A percentile compares a stretch with the other conserved stretches of the same genome.
phyloP scores from a whole-genome alignment of 2,888 invertebrate genomes.

The Napeogenes sylphis region DNA sequence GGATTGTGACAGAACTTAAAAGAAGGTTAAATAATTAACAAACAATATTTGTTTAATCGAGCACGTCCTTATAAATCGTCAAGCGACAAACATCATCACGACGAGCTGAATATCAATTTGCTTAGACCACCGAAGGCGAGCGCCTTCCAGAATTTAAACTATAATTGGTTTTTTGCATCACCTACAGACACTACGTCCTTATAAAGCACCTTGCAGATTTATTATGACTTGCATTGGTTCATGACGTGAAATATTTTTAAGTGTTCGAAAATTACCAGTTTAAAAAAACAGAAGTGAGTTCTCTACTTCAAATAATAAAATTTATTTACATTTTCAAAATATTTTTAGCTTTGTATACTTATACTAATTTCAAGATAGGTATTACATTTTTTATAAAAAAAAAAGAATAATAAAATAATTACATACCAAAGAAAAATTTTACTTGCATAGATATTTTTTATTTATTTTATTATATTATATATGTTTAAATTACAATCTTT shows the following conservation, averaged over 20 bases:
- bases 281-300: too few relatives aligned
- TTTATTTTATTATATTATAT: too few relatives aligned
- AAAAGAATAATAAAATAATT: too few relatives aligned
- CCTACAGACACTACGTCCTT: constrained; percentile 25
- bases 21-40: constrained; percentile 34
- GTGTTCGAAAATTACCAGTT: background rate
- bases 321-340: too few relatives aligned
- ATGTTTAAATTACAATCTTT: too few relatives aligned
- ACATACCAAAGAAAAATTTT: too few relatives aligned
- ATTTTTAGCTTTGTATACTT: too few relatives aligned
- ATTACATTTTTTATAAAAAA: too few relatives aligned
- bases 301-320: too few relatives aligned
- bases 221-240: constrained; percentile 1
- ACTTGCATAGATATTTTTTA: too few relatives aligned
- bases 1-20: constrained; percentile 1
- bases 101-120: constrained; percentile 37
- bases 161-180: constrained; percentile 33
- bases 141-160: constrained; percentile 36
- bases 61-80: constrained; percentile 37
- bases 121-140: constrained; percentile 36
- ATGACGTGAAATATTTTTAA: constrained; percentile 2
- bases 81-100: constrained; percentile 34
- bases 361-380: too few relatives aligned
- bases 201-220: constrained; percentile 14
- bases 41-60: constrained; percentile 39